Evolutionary conservation across 2,113 vertebrate species (phyloP).

Genomic region (Pseudopipra pipra): DNA sequence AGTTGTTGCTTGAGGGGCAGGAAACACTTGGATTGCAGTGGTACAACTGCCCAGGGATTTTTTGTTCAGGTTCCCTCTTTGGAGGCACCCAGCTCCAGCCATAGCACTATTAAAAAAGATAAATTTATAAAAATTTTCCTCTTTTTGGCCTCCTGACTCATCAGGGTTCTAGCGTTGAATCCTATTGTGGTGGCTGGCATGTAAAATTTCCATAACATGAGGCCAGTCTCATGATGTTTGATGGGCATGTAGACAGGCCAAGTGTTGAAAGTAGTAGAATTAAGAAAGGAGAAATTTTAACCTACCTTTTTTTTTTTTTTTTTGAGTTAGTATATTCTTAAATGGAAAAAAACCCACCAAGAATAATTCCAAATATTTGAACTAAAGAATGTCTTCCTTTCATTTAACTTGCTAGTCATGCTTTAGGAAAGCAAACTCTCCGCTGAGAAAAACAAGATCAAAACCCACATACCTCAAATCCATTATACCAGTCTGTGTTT

Average conservation of each 20-base stretch:
- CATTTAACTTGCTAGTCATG: neutral
- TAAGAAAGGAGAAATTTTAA: neutral
- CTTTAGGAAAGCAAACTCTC: neutral
- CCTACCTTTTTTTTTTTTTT: neutral
- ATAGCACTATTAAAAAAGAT: neutral
- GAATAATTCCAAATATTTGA: neutral
- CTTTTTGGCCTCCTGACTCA: neutral
- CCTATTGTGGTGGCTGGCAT: neutral
- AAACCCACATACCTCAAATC: neutral
- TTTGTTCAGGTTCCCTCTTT: neutral
- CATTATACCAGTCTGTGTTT: neutral
- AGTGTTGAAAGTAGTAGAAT: neutral
- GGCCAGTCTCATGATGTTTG: neutral
- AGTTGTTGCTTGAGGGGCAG: neutral
- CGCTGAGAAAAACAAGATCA: neutral
- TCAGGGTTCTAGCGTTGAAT: neutral
- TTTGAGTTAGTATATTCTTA: neutral
- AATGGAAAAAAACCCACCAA: neutral
- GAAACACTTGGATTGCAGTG: neutral
- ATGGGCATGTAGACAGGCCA: neutral
- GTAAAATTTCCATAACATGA: neutral
- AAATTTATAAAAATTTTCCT: neutral
- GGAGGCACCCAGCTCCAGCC: fast-evolving
- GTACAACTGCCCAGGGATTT: fast-evolving
- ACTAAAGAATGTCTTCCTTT: neutral